Percentiles rank a stretch among this genome's conserved stretches.
Conservation (phyloP, 2,113 vertebrate species). For the Siniperca chuatsi region DNA sequence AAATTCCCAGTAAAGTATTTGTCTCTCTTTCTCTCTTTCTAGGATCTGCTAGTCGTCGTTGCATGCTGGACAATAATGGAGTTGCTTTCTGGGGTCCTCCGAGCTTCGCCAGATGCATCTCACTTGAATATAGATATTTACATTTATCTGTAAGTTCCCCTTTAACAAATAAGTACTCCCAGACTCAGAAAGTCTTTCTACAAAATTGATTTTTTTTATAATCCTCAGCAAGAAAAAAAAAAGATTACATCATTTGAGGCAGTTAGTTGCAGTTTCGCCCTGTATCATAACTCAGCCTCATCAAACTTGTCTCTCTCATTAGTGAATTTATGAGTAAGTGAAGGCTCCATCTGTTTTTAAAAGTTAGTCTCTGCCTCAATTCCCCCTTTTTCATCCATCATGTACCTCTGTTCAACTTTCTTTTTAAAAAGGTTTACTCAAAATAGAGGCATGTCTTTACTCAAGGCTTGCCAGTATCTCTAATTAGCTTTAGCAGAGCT, state of each 20-base stretch:
- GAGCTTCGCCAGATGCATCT: conserved; percentile 98
- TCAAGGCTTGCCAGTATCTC: conserved; percentile 57
- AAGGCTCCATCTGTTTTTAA: not conserved
- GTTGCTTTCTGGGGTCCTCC: conserved; percentile 98
- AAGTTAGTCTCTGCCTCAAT: not conserved
- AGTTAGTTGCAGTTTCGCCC: not conserved
- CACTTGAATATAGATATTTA: conserved; percentile 97
- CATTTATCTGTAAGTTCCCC: conserved; percentile 91
- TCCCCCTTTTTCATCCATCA: not conserved
- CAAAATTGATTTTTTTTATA: not conserved
- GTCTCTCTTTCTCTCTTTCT: conserved; percentile 19
- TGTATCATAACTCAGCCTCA: not conserved
- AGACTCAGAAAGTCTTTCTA: not conserved
- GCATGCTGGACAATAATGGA: conserved; percentile 95
- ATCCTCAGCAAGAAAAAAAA: not conserved
- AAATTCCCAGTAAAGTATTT: not conserved
- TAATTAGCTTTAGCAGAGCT: conserved; percentile 73
- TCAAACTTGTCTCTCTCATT: conserved; percentile 4
- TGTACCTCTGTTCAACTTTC: conserved; percentile 34
- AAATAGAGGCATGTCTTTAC: conserved; percentile 42
- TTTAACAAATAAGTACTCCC: not conserved
- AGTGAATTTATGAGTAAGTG: conserved; percentile 5
- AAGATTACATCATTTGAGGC: conserved; percentile 3
- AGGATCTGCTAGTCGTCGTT: conserved; percentile 99
- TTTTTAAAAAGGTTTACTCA: conserved; percentile 41